Conservation (phyloP, 2,888 invertebrate species). For the Brachyptera risi region DNA sequence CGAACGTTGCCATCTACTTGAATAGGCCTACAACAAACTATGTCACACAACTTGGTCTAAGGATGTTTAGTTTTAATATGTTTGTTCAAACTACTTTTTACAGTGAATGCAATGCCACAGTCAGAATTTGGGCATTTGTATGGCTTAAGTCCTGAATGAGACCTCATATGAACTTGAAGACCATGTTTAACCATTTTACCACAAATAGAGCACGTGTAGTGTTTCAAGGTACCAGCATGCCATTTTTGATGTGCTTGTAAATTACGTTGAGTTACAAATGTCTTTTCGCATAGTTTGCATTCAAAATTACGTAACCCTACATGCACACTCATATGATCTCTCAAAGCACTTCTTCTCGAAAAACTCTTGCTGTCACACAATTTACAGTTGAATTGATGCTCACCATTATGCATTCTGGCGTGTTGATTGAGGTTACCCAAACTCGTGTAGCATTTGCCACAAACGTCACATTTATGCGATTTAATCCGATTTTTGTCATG, state of each 20-base stretch:
- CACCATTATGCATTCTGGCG: constrained; percentile 30
- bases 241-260: constrained; percentile 29
- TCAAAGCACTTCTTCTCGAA: constrained; percentile 25
- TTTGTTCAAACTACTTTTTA: constrained; percentile 32
- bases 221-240: constrained; percentile 29
- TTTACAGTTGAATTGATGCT: constrained; percentile 29
- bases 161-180: constrained; percentile 32
- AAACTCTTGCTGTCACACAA: constrained; percentile 32
- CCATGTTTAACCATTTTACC: constrained; percentile 31
- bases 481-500: constrained; percentile 32
- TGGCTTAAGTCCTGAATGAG: constrained; percentile 33
- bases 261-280: constrained; percentile 26
- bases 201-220: constrained; percentile 30
- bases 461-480: constrained; percentile 31
- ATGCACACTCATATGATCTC: constrained; percentile 30
- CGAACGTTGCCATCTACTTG: too few relatives aligned
- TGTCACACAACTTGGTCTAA: too few relatives aligned
- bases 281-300: constrained; percentile 31
- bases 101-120: constrained; percentile 32
- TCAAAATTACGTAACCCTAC: constrained; percentile 25
- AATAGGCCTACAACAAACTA: too few relatives aligned
- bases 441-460: constrained; percentile 33
- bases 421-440: constrained; percentile 33
- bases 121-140: constrained; percentile 29
- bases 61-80: constrained; percentile 31